phyloP scores from a whole-genome alignment of 2,888 invertebrate species.

The Sympetrum striolatum region DNA sequence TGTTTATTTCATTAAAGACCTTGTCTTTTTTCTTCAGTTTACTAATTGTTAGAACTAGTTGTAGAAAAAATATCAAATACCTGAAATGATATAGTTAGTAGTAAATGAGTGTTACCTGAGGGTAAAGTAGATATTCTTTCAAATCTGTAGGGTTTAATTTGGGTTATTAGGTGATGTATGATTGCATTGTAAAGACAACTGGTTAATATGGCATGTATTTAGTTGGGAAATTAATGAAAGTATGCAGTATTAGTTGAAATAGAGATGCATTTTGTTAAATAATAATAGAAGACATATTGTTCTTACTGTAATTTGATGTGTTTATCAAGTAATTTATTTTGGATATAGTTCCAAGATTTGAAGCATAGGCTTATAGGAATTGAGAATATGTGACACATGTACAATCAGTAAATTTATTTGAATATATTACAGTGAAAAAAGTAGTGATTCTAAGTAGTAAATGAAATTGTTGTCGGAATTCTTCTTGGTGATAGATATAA shows the following conservation, averaged over 20 bases:
- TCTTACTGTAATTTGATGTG: not conserved
- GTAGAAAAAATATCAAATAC: not conserved
- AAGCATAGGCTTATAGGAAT: not conserved
- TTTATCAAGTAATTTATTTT: not conserved
- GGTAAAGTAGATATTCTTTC: not conserved
- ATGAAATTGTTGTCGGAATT: not conserved
- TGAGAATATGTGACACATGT: not conserved
- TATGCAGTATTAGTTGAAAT: not conserved
- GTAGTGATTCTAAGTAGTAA: not conserved
- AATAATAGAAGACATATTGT: not conserved
- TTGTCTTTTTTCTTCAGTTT: not conserved
- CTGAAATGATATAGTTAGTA: not conserved
- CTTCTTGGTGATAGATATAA: not conserved
- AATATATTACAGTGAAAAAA: not conserved
- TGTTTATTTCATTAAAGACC: not conserved
- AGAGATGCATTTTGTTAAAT: not conserved
- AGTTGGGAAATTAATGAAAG: not conserved
- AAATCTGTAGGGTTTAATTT: not conserved
- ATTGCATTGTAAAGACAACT: not conserved
- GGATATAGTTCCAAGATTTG: not conserved
- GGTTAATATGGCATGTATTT: not conserved
- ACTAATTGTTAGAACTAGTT: not conserved
- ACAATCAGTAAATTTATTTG: not conserved
- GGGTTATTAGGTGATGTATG: not conserved
- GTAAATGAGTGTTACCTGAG: not conserved